Percentiles rank a stretch among this genome's conserved stretches.
Conservation (phyloP, 2,888 invertebrate genomes). For the Pterobdella sp. region DNA sequence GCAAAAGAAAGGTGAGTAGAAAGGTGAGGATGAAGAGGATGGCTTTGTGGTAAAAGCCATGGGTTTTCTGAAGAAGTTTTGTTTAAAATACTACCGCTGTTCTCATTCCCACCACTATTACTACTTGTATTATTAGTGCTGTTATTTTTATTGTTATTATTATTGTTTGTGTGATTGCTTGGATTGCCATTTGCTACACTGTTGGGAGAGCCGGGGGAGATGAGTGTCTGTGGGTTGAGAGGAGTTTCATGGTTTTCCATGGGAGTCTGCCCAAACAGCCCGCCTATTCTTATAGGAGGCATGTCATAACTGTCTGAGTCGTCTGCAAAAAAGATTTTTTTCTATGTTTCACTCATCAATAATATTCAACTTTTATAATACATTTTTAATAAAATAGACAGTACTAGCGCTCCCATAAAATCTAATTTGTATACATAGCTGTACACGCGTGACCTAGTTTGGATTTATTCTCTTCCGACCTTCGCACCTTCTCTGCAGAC, state of each 20-base stretch:
- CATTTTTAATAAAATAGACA: too few species aligned
- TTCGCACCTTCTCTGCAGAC: slow-evolving; percentile 2
- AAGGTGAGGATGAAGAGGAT: neutral
- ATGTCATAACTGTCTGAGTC: slow-evolving; percentile 37
- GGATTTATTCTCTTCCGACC: slow-evolving; percentile 1
- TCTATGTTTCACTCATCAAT: too few species aligned
- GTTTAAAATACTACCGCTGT: neutral
- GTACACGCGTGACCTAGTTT: neutral
- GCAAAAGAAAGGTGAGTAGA: slow-evolving; percentile 29
- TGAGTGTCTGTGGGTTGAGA: slow-evolving; percentile 45
- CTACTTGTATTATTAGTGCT: neutral
- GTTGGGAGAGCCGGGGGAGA: slow-evolving; percentile 45
- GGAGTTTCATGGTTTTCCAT: slow-evolving; percentile 45
- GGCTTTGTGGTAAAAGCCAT: slow-evolving; percentile 8
- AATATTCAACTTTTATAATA: too few species aligned
- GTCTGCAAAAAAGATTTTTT: slow-evolving; percentile 30
- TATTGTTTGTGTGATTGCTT: neutral
- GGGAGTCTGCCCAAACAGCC: slow-evolving; percentile 37
- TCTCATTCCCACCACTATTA: neutral
- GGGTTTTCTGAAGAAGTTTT: neutral
- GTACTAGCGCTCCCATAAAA: too few species aligned
- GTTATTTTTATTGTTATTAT: slow-evolving; percentile 5
- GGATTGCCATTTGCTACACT: slow-evolving; percentile 41
- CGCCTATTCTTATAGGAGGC: slow-evolving; percentile 27
- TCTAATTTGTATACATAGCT: neutral